These are phyloP conservation scores for Microtus montanus DNA, from an alignment of 2,113 vertebrate species.

Conservation along the genomic window DNA sequence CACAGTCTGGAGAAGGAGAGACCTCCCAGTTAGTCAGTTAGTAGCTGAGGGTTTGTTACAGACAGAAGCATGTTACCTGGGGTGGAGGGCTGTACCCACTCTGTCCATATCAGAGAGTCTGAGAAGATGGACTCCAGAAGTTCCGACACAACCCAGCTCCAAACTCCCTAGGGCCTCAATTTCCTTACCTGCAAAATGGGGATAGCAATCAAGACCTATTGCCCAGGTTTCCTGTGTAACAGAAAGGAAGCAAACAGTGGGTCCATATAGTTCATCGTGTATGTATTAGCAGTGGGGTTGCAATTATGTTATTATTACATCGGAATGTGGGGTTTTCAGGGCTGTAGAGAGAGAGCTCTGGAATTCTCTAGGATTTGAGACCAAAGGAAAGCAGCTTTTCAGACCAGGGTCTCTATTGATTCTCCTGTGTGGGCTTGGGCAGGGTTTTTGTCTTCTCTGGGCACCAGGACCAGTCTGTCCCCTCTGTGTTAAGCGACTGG, in stretches of 20 bases:
- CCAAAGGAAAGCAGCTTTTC: not conserved
- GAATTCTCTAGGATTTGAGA: not conserved
- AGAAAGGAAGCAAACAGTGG: not conserved
- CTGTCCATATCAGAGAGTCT: too few species aligned
- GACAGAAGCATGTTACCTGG: not conserved
- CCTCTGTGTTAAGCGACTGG: not conserved
- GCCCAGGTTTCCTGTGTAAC: not conserved
- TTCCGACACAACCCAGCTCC: not conserved
- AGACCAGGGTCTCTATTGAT: not conserved
- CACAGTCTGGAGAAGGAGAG: not conserved
- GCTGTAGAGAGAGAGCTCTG: not conserved
- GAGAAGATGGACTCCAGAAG: not conserved
- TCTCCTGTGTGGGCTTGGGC: not conserved
- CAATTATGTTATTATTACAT: not conserved
- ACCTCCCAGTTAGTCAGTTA: not conserved
- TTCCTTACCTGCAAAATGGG: not conserved
- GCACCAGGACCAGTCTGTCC: not conserved
- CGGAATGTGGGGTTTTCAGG: not conserved
- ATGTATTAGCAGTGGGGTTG: accelerated
- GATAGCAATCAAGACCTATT: not conserved
- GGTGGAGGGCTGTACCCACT: not conserved
- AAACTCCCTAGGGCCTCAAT: not conserved
- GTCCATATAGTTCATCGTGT: not conserved
- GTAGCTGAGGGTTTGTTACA: not conserved
- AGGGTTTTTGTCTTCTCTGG: not conserved